Conservation (phyloP, 2,888 invertebrate species). For the Trileptium ribeirensis region DNA sequence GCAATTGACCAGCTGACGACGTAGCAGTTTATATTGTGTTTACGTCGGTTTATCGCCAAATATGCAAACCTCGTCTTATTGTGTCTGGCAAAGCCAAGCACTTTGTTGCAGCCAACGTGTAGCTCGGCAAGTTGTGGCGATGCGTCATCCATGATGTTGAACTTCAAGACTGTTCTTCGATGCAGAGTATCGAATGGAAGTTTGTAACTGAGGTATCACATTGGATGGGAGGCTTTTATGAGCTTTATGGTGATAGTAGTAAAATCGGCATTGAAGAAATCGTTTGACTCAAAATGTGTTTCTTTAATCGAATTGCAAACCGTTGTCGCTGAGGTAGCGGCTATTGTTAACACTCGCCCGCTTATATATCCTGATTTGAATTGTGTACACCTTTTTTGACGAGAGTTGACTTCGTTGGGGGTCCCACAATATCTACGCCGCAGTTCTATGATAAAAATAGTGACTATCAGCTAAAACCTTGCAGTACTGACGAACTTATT, state of each 20-base stretch:
- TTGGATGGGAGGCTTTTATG: neutral
- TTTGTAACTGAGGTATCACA: neutral
- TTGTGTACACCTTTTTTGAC: neutral
- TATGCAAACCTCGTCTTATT: slow-evolving; percentile 43
- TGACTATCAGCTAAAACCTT: neutral
- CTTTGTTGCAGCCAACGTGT: slow-evolving; percentile 38
- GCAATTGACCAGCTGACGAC: slow-evolving; percentile 40
- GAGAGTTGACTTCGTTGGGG: neutral
- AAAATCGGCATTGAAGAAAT: neutral
- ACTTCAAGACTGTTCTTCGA: neutral
- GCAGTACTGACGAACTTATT: neutral
- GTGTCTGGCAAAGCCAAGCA: slow-evolving; percentile 52
- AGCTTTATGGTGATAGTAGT: neutral
- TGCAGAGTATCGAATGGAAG: neutral
- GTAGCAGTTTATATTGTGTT: slow-evolving; percentile 42
- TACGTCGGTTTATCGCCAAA: slow-evolving; percentile 43
- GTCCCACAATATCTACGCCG: neutral
- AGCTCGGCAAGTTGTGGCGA: slow-evolving; percentile 34
- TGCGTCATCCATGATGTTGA: neutral
- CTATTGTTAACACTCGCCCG: slow-evolving; percentile 7
- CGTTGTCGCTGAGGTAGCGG: neutral
- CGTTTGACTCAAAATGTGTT: neutral
- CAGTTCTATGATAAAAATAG: neutral
- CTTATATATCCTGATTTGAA: neutral
- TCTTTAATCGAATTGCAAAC: neutral